Conservation (phyloP, 2,888 invertebrate genomes). For the Blastobasis adustella region DNA sequence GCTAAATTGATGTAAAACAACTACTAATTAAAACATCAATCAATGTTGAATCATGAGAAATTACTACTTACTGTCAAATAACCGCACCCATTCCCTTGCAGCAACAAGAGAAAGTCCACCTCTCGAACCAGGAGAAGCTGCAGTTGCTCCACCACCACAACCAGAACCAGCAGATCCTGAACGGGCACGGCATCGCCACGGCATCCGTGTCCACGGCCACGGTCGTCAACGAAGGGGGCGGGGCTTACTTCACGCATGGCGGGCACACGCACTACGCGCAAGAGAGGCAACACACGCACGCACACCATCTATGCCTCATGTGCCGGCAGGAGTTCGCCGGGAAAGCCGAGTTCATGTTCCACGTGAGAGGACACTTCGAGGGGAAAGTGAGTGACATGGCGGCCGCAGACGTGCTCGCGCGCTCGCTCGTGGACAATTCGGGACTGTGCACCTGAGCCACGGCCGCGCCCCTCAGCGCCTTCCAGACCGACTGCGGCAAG, state of each 20-base stretch:
- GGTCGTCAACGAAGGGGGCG: slow-evolving; percentile 55
- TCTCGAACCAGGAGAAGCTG: slow-evolving; percentile 65
- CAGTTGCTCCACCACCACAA: slow-evolving; percentile 66
- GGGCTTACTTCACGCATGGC: slow-evolving; percentile 63
- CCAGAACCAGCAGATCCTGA: slow-evolving; percentile 65
- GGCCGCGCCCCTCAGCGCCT: slow-evolving; percentile 56
- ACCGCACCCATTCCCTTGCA: slow-evolving; percentile 18
- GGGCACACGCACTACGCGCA: slow-evolving; percentile 60
- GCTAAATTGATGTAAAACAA: too few species aligned
- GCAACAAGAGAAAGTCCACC: slow-evolving; percentile 68
- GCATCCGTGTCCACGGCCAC: slow-evolving; percentile 63
- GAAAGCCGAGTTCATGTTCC: slow-evolving; percentile 81
- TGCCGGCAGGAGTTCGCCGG: slow-evolving; percentile 79
- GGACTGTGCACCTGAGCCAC: slow-evolving; percentile 73
- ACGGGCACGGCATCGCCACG: slow-evolving; percentile 59
- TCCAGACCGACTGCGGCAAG: slow-evolving; percentile 56
- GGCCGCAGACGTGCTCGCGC: slow-evolving; percentile 66
- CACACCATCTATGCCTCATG: slow-evolving; percentile 77
- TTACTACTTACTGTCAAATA: too few species aligned
- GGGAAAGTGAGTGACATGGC: slow-evolving; percentile 70
- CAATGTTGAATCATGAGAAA: too few species aligned
- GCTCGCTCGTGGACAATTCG: slow-evolving; percentile 69
- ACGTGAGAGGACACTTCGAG: slow-evolving; percentile 79
- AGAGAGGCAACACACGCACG: slow-evolving; percentile 62
- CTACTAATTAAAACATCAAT: too few species aligned